These are phyloP conservation scores for Thumatha senex DNA, from an alignment of 2,888 invertebrate species.

Conservation along the genomic window DNA sequence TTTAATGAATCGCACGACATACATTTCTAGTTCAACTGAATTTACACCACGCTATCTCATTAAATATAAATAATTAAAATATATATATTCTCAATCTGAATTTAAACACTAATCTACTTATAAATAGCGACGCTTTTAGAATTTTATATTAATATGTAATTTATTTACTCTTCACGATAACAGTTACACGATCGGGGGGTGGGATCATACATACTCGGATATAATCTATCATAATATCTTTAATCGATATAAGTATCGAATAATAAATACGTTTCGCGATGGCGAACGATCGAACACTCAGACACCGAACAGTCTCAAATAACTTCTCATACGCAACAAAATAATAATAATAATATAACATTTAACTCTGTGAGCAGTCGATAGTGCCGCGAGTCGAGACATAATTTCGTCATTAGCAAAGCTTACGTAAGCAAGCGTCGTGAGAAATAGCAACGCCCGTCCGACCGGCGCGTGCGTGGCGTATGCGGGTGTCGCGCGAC, in stretches of 20 bases:
- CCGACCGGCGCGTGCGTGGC: slow-evolving; percentile 33
- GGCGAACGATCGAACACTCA: slow-evolving; percentile 73
- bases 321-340: slow-evolving; percentile 80
- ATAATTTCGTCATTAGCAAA: slow-evolving; percentile 76
- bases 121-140: slow-evolving; percentile 80
- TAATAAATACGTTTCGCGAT: slow-evolving; percentile 70
- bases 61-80: slow-evolving; percentile 68
- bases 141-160: slow-evolving; percentile 58
- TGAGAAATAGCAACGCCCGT: slow-evolving; percentile 56
- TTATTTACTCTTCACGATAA: slow-evolving; percentile 62
- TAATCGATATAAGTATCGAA: slow-evolving; percentile 46
- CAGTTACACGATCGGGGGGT: slow-evolving; percentile 66
- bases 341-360: slow-evolving; percentile 55
- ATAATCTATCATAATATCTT: slow-evolving; percentile 56
- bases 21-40: slow-evolving; percentile 73
- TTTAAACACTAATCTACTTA: slow-evolving; percentile 74
- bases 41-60: slow-evolving; percentile 68
- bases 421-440: slow-evolving; percentile 79
- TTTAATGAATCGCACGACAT: slow-evolving; percentile 65
- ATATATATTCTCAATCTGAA: slow-evolving; percentile 73
- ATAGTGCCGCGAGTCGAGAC: slow-evolving; percentile 57
- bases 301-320: slow-evolving; percentile 78
- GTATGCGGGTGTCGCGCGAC: slow-evolving; percentile 87
- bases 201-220: slow-evolving; percentile 62
- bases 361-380: slow-evolving; percentile 46